These are phyloP conservation scores for Eupeodes latifasciatus DNA, from an alignment of 2,888 invertebrate genomes.

Conservation along the genomic window DNA sequence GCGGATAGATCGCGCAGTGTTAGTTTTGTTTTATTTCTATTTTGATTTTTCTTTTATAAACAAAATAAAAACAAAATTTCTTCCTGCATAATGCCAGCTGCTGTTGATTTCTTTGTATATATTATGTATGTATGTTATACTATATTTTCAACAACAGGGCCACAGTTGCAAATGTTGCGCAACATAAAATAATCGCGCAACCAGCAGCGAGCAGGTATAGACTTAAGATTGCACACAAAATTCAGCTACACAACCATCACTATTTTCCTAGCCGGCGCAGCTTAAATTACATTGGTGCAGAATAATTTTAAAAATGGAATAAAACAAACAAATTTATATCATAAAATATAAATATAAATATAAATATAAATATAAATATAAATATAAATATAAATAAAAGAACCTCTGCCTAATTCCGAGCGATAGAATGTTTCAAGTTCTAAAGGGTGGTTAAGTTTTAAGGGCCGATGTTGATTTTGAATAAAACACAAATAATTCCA, in stretches of 20 bases:
- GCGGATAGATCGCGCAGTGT: constrained; percentile 44
- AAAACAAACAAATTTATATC: neutral
- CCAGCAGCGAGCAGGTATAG: constrained; percentile 21
- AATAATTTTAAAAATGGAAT: neutral
- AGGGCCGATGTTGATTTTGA: too few relatives aligned
- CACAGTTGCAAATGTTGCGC: constrained; percentile 68
- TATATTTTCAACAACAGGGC: constrained; percentile 53
- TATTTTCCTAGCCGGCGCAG: neutral
- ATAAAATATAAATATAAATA: too few relatives aligned
- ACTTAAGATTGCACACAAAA: constrained; percentile 53
- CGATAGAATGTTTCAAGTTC: too few relatives aligned
- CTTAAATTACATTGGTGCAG: neutral
- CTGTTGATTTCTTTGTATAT: neutral
- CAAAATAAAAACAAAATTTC: constrained; percentile 22
- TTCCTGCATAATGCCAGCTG: constrained; percentile 57
- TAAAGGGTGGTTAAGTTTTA: too few relatives aligned
- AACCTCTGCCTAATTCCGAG: too few relatives aligned
- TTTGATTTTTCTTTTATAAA: constrained; percentile 18
- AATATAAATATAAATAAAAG: too few relatives aligned
- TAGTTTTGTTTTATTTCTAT: constrained; percentile 14
- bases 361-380: too few relatives aligned
- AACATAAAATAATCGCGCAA: constrained; percentile 69
- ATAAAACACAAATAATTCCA: too few relatives aligned
- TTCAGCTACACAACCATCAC: constrained; percentile 8
- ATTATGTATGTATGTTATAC: constrained; percentile 24